Percentiles rank a stretch among this genome's conserved stretches.
Conservation (phyloP, 2,797 vertebrate genomes). For the Salarias fasciatus region DNA sequence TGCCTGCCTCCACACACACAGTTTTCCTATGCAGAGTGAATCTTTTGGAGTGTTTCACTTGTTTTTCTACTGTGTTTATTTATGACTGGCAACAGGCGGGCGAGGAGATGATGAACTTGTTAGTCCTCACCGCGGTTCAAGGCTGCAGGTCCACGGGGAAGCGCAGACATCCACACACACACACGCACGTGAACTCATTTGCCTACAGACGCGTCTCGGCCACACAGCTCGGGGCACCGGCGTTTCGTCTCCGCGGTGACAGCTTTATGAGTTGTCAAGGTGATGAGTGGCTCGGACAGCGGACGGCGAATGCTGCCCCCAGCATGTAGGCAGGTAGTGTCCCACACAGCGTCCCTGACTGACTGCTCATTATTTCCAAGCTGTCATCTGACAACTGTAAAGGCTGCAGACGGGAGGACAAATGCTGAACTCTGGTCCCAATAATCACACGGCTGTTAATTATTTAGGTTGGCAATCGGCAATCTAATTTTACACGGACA, state of each 20-base stretch:
- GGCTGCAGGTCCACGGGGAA: no score
- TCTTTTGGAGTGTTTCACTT: no score
- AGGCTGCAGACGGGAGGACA: constrained; percentile 43
- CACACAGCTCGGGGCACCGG: constrained; percentile 56
- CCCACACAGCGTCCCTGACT: constrained; percentile 54
- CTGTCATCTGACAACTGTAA: constrained; percentile 53
- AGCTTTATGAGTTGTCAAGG: constrained; percentile 71
- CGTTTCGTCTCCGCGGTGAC: constrained; percentile 65
- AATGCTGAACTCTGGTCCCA: constrained; percentile 52
- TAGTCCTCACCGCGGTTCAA: no score
- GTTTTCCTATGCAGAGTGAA: no score
- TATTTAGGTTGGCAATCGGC: constrained; percentile 71
- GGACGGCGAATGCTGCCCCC: constrained; percentile 34
- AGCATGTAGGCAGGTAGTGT: constrained; percentile 58
- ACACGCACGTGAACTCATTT: constrained; percentile 43
- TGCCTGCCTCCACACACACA: constrained; percentile 30
- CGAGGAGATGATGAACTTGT: no score
- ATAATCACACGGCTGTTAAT: constrained; percentile 66
- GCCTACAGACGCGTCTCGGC: constrained; percentile 53
- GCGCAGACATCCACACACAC: no score
- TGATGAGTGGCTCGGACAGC: constrained; percentile 63
- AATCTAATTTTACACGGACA: constrained; percentile 69
- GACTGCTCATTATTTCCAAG: constrained; percentile 62
- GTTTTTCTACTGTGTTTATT: no score
- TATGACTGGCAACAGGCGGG: no score